Base-by-base conservation (phyloP, 2,113 vertebrate genomes). In the Gymnogyps californianus region DNA sequence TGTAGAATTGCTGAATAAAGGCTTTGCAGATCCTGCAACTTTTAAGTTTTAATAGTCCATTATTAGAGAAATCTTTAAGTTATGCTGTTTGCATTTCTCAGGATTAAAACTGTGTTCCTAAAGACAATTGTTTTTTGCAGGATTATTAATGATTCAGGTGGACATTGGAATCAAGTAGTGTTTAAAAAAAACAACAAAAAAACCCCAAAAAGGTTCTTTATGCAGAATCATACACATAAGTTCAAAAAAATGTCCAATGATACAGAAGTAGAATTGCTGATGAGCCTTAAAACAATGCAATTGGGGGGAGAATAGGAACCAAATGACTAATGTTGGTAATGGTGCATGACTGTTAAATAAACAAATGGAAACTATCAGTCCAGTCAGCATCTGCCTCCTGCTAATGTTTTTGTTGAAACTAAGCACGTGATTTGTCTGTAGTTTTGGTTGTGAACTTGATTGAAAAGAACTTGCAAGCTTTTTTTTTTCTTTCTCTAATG, bases 361-460 rank as follows among this genome's bases (percentile, higher is more conserved):
- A 93, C 93, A 96, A 94, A 57, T 90, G 93, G 92, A 93, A 96
- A 85, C 75, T 85, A 83, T 95, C 92, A 93, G 95, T 87, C 78
- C 96, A 87, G 84, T 97, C 92, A 94, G 95, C 93, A 85, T 94
- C 82, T 96, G 84, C 79, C 77, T 65, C 28, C 70, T 83, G 81
- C 87, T 85, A 69, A 85, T 95, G 87, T 65, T 94, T 96, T 95
- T 94, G 87, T 96, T 94, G 82, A 93, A 96, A 80, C 17, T 59
- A 54, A 82, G 66, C 87, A 11, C 76, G 78, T 90, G 92, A 87
- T 97, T 80, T 90, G 44, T 74, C 66, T 96, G 38, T 80, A 49
- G 40, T 40, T 92, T 69, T 47, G 38, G 28, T 65, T 90, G 31
- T 82, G 78, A 90, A 65, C 66, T 85, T 93, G 57, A 25, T 20